phyloP scores from a whole-genome alignment of 1,140 invertebrate species.

The Leptinotarsa lineolata region DNA sequence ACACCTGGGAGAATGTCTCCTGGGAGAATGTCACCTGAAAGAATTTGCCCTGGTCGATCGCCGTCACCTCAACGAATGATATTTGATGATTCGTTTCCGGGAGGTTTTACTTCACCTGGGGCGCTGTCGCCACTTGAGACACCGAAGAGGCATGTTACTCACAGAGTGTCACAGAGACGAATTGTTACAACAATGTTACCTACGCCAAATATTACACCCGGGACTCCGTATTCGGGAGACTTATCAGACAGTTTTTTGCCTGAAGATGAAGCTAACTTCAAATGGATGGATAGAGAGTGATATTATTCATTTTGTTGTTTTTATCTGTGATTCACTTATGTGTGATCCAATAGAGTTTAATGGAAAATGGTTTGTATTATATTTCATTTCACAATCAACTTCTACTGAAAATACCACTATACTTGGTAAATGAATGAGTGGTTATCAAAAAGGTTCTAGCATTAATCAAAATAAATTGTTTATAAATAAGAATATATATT shows the following conservation, averaged over 20 bases:
- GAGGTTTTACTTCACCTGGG: neutral
- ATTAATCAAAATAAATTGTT: too few species aligned
- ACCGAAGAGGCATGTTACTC: neutral
- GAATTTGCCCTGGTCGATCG: neutral
- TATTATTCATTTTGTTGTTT: too few species aligned
- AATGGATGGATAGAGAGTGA: slow-evolving; percentile 10
- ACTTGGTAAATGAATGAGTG: too few species aligned
- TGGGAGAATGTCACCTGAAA: neutral
- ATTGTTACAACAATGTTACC: slow-evolving; percentile 3
- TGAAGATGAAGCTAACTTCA: slow-evolving; percentile 12
- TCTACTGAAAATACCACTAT: too few species aligned
- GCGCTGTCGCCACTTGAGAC: neutral
- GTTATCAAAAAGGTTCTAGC: too few species aligned
- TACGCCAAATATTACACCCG: neutral
- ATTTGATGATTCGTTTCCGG: neutral
- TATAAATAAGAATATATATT: too few species aligned
- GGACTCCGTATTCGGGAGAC: neutral
- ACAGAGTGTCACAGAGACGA: neutral
- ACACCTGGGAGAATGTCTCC: neutral
- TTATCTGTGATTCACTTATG: too few species aligned
- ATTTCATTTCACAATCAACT: too few species aligned
- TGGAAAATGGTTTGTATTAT: too few species aligned
- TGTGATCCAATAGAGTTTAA: too few species aligned
- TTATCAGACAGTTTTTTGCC: neutral
- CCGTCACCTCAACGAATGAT: neutral